Conservation (phyloP, 1,140 invertebrate species). For the Gonioctena quinquepunctata region DNA sequence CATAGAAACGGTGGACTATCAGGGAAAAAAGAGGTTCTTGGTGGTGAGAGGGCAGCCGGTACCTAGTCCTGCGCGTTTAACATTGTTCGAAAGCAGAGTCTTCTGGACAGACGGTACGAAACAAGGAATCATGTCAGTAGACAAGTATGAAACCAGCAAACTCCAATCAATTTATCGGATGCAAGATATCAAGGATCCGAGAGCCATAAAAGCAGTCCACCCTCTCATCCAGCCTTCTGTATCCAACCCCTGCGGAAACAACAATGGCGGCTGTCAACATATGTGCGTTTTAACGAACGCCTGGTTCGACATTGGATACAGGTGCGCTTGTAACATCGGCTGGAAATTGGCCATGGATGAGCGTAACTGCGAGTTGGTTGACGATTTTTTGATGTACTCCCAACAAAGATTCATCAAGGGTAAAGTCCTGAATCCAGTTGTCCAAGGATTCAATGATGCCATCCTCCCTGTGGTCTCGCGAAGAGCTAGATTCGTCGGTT, state of each 20-base stretch:
- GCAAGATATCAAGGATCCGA: constrained; percentile 79
- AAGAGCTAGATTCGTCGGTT: constrained; percentile 91
- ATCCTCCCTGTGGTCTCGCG: constrained; percentile 89
- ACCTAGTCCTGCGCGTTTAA: constrained; percentile 81
- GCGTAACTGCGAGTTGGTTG: constrained; percentile 81
- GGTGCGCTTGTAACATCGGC: constrained; percentile 94
- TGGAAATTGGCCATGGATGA: constrained; percentile 77
- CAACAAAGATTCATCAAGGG: constrained; percentile 97
- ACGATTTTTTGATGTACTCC: constrained; percentile 95
- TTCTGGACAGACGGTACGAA: constrained; percentile 97
- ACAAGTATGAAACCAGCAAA: constrained; percentile 81
- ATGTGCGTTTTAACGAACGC: constrained; percentile 92
- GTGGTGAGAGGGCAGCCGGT: constrained; percentile 82
- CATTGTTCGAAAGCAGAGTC: constrained; percentile 88
- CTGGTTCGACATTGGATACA: constrained; percentile 80
- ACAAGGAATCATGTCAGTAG: constrained; percentile 89
- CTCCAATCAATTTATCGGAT: constrained; percentile 82
- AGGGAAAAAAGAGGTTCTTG: constrained; percentile 79
- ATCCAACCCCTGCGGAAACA: constrained; percentile 86
- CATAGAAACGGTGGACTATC: constrained; percentile 96
- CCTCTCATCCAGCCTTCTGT: constrained; percentile 74
- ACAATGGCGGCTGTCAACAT: constrained; percentile 91
- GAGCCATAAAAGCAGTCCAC: constrained; percentile 82
- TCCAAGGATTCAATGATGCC: constrained; percentile 91
- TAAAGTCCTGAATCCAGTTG: constrained; percentile 86